These are phyloP conservation scores for Slavum lentiscoides DNA, from an alignment of 2,888 invertebrate species.

Conservation along the genomic window DNA sequence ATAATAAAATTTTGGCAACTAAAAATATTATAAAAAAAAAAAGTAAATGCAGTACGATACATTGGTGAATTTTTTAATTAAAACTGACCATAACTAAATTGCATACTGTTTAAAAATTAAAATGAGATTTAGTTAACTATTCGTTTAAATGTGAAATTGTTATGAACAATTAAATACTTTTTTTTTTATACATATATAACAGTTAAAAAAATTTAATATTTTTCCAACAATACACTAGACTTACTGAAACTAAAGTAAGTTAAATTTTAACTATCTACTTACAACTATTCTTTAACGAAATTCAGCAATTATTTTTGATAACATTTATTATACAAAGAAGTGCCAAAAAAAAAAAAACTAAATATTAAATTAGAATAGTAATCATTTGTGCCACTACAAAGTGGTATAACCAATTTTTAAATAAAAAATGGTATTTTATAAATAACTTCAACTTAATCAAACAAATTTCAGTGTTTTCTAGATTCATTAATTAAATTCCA, in stretches of 20 bases:
- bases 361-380: neutral
- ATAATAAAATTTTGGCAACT: conserved; percentile 19
- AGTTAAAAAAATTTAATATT: neutral
- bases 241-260: neutral
- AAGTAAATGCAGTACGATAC: neutral
- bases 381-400: neutral
- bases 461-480: neutral
- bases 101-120: neutral
- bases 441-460: neutral
- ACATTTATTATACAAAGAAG: neutral
- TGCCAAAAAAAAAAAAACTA: neutral
- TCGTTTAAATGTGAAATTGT: no score
- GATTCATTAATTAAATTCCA: neutral
- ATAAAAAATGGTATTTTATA: neutral
- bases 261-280: neutral
- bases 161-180: no score
- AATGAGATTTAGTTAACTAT: neutral
- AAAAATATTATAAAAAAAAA: conserved; percentile 6
- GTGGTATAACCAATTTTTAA: neutral
- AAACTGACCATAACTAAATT: neutral
- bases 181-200: neutral
- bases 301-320: neutral
- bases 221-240: neutral
- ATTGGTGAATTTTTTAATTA: neutral
- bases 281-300: neutral